Base-by-base conservation (phyloP, 2,888 invertebrate species). In the Acleris laterana region DNA sequence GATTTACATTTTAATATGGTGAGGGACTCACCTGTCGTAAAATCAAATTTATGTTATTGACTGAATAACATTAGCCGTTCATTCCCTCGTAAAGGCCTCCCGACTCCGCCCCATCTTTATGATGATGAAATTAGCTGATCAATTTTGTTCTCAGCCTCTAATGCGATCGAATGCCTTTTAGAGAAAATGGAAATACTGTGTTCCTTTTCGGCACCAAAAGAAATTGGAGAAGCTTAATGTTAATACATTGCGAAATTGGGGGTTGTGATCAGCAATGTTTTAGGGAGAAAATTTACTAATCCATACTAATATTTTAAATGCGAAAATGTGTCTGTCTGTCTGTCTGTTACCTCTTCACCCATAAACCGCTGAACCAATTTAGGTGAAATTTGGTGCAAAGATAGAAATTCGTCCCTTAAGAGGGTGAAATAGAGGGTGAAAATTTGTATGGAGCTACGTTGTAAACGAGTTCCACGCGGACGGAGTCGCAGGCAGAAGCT, bases 1-100 rank as follows among this genome's bases (percentile, higher is more conserved):
- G 88, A 91, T 90, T 91, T 90, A 90, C 90, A 90, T 91, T 90
- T 91, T 90, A 90, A 91, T 90, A 91, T 89, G 85, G 83, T 79
- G 77, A 87, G 90, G 88, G 88, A 85, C 85, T 82, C 84, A 89
- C 90, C 90, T 90, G 89, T 83, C 81, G 83, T 89, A 85, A 84
- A 88, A 85, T 84, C 78, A 81, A 85, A 90, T 90, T 90, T 89
- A 89, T 88, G 81, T 84, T 86, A 88, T 88, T 87, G 88, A 87
- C 83, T 81, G 77, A 79, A 80, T 78, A 78, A 77, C 80, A 82
- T 81, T 82, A 82, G 75, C 77, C 80, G 75, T 77, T 79, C 80
- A 78, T 78, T 80, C 74, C 64, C 67, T 74, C 72, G 71, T 76
- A 72, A 75, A 75, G 70, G 68, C 70, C 70, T 64, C 72, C 66